Conservation (phyloP, 2,797 vertebrate species). For the Spea hammondii region DNA sequence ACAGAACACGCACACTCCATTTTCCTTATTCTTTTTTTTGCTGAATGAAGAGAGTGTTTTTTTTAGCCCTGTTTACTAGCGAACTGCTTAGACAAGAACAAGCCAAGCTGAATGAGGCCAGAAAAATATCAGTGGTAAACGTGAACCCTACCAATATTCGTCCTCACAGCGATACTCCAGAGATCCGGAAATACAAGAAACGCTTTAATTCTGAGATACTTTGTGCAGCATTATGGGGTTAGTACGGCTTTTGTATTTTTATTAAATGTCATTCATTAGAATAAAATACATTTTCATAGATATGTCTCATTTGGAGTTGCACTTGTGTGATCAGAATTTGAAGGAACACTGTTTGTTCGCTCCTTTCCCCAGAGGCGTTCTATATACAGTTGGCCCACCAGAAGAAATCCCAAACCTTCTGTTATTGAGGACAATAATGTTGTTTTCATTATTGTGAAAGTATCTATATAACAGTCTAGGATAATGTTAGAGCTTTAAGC, state of each 20-base stretch:
- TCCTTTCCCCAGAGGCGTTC: no score
- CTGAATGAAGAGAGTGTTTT: constrained; percentile 56
- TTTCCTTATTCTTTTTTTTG: constrained; percentile 46
- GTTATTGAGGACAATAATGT: no score
- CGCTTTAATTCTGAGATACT: constrained; percentile 98
- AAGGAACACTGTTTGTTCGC: no score
- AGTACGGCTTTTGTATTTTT: constrained; percentile 38
- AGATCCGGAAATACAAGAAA: constrained; percentile 99
- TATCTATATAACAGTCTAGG: no score
- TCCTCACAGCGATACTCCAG: constrained; percentile 95
- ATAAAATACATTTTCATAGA: no score
- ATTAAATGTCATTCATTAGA: no score
- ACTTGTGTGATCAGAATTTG: no score
- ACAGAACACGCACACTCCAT: constrained; percentile 48
- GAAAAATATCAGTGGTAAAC: constrained; percentile 97
- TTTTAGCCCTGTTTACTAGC: constrained; percentile 82
- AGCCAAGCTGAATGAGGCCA: constrained; percentile 91
- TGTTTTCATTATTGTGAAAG: no score
- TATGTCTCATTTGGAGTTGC: no score
- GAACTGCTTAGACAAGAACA: constrained; percentile 94
- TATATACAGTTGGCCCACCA: no score
- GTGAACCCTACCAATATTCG: constrained; percentile 98
- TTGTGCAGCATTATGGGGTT: constrained; percentile 95
- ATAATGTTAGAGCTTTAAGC: no score
- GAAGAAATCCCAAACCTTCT: no score